phyloP scores from a whole-genome alignment of 2,797 vertebrate genomes.

The Oreonectes daqikongensis region DNA sequence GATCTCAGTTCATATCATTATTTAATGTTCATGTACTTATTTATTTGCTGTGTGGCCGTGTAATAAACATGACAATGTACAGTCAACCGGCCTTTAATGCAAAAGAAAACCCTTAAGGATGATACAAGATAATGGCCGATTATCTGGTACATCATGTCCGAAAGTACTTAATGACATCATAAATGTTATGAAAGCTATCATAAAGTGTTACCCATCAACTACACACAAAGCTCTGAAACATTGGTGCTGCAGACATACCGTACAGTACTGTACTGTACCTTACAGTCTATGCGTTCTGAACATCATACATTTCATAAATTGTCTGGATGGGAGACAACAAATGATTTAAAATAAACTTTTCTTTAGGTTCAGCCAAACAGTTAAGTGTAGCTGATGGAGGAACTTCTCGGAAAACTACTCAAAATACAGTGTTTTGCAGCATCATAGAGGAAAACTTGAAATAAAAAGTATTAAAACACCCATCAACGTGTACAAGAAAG shows the following conservation, averaged over 20 bases:
- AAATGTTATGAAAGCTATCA: not conserved
- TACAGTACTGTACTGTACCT: no score
- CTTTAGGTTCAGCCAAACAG: not conserved
- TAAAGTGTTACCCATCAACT: constrained; percentile 1
- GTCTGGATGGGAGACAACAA: not conserved
- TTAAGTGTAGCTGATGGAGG: not conserved
- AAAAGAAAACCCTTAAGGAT: not conserved
- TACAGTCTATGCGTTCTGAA: not conserved
- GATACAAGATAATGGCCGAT: not conserved
- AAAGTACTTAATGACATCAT: not conserved
- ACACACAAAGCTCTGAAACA: not conserved
- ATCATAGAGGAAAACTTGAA: not conserved
- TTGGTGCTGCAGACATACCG: not conserved
- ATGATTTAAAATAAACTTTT: not conserved
- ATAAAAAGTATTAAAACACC: not conserved
- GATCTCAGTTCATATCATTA: not conserved
- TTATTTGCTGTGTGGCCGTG: not conserved
- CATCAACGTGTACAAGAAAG: not conserved
- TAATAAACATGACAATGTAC: not conserved
- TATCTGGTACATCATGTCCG: not conserved
- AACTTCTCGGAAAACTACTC: not conserved
- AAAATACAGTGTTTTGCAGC: not conserved
- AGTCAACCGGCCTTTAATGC: not conserved
- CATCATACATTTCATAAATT: not conserved
- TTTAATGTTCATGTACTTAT: not conserved